These are phyloP conservation scores for Siphamia tubifer DNA, from an alignment of 2,113 vertebrate genomes.

Conservation along the genomic window DNA sequence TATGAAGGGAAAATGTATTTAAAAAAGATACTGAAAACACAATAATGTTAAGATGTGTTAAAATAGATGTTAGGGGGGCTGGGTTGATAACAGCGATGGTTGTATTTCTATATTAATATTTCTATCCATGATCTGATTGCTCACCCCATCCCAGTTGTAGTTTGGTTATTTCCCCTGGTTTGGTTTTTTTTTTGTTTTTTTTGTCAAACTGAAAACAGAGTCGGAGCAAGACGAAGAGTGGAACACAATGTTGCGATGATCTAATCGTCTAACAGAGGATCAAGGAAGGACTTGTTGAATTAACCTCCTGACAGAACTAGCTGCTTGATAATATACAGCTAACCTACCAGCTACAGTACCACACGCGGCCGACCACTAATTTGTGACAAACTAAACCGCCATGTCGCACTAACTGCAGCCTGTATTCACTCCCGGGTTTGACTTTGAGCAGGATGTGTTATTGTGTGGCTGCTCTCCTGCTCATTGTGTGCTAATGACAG, in stretches of 20 bases:
- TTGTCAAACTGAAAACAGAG: background rate
- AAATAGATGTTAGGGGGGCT: no score
- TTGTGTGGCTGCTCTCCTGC: background rate
- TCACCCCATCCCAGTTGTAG: background rate
- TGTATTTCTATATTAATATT: no score
- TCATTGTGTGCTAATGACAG: constrained; percentile 12
- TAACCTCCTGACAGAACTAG: constrained; percentile 36
- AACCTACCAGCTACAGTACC: constrained; percentile 19
- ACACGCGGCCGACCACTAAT: constrained; percentile 19
- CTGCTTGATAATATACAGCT: constrained; percentile 31
- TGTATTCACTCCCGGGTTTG: background rate
- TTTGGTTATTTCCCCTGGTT: background rate
- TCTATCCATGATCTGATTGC: background rate
- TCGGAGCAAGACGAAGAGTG: background rate
- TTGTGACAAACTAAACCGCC: constrained; percentile 11
- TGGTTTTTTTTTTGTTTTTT: no score
- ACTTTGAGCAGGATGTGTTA: background rate
- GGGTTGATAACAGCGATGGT: no score
- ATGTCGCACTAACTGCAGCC: constrained; percentile 34
- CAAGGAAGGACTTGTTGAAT: constrained; percentile 47
- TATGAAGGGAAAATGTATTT: no score
- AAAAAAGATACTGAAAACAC: no score
- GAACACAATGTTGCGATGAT: background rate
- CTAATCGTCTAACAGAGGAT: constrained; percentile 10
- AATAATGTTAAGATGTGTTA: no score